Evolutionary conservation across 2,113 vertebrate genomes (phyloP), one percentile per base, ranked within the genome.

Genomic region (Mirza zaza): DNA sequence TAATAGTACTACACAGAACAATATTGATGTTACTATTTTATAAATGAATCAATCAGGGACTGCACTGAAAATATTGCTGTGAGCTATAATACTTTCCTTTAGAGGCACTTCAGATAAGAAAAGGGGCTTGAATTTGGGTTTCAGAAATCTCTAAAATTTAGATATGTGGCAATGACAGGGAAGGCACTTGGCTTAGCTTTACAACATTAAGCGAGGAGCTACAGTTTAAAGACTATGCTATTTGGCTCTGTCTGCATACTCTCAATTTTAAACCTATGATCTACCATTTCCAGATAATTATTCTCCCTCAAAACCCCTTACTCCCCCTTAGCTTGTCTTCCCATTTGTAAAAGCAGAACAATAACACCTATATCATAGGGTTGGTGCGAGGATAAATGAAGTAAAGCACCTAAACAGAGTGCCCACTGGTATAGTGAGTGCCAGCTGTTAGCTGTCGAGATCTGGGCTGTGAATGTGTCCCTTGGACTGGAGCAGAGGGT

Each of bases 351-450:
- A 81, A 85, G 25, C 25, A 45, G 42, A 81, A 8, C 0, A 2
- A 48, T 88, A 75, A 63, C 21, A 34, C 23, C 36, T 83, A 57
- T 57, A 27, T 70, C 9, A 9, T 85, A 76, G 34, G 21, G n/a
- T 48, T 55, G 36, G 67, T 75, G 21, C 94, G 61, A 97, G 68
- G 8, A 80, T 79, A 81, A 96, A 87, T 80, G 70, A 79, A 67
- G 27, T 34, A 42, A 75, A 57, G 2, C 63, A 29, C 61, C 82
- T 27, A 63, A 52, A 42, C 42, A 14, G 32, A 25, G n/a, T n/a
- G 10, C 9, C 39, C 57, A 25, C 23, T 25, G n/a, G 39, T 55
- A 63, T 0, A 34, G n/a, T n/a, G 71, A 82, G 42, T 21, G 15
- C 15, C 57, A 71, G 94, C 34, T 77, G 65, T 93, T 61, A 39